A percentile compares a stretch with the other conserved stretches of the same genome.
These are phyloP conservation scores for Girardinus metallicus DNA, from an alignment of 2,797 vertebrate genomes.

Conservation along the genomic window DNA sequence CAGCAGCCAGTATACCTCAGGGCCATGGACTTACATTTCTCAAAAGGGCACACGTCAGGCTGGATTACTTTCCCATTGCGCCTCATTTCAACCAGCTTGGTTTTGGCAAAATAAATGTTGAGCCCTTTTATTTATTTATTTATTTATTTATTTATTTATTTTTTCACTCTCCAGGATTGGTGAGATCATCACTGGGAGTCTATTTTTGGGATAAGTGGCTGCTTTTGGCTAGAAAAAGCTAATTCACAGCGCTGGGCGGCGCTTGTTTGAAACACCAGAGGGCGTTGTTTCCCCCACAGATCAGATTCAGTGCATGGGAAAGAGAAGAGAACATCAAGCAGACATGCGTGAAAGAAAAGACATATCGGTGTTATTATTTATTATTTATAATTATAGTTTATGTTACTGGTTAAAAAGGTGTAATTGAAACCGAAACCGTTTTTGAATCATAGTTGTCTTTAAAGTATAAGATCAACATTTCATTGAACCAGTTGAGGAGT, in stretches of 20 bases:
- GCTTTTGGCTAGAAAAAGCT: conserved; percentile 18
- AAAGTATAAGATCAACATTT: not conserved
- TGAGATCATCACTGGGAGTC: conserved; percentile 62
- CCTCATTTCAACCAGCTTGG: conserved; percentile 42
- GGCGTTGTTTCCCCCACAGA: conserved; percentile 62
- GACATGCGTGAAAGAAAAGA: not conserved
- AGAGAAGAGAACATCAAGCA: not conserved
- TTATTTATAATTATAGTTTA: not conserved
- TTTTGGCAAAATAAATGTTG: conserved; percentile 59
- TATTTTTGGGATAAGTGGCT: conserved; percentile 57
- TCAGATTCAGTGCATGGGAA: not conserved
- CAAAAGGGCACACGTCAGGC: conserved; percentile 59
- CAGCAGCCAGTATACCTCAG: conserved; percentile 24
- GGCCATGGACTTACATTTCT: conserved; percentile 51
- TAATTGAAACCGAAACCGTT: not conserved
- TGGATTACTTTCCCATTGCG: conserved; percentile 64
- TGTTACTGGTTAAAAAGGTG: not conserved
- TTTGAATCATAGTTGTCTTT: not conserved
- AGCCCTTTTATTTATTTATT: conserved; percentile 2
- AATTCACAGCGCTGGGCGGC: conserved; percentile 1
- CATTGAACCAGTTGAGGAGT: not conserved
- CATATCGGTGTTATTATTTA: not conserved
- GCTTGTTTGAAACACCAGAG: conserved; percentile 47
- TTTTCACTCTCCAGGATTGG: conserved; percentile 21
- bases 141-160: conserved; percentile 7